A percentile compares a stretch with the other conserved stretches of the same genome.
phyloP scores from a whole-genome alignment of 2,113 vertebrate genomes.

The Ploceus nigricollis region DNA sequence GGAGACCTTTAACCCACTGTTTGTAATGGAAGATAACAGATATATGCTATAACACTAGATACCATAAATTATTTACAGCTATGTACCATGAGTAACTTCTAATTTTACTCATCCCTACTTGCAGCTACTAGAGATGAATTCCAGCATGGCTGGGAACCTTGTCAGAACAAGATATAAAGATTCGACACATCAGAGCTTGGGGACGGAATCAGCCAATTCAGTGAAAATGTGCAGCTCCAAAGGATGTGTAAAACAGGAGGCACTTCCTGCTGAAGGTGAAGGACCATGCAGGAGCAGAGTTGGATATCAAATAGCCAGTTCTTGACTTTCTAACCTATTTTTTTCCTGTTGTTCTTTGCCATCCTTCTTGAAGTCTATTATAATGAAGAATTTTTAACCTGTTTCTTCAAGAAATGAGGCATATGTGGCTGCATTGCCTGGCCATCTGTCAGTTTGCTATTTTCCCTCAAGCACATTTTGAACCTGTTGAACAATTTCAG shows the following conservation, averaged over 20 bases:
- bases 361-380: not conserved
- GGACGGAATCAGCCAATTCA: not conserved
- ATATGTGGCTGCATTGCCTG: not conserved
- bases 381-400: constrained; percentile 10
- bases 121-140: not conserved
- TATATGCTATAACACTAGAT: not conserved
- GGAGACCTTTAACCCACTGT: not conserved
- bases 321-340: not conserved
- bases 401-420: constrained; percentile 29
- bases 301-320: not conserved
- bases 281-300: not conserved
- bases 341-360: not conserved
- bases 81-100: not conserved
- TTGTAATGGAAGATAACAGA: not conserved
- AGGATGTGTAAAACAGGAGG: not conserved
- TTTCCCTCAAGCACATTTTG: constrained; percentile 5
- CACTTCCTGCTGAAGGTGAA: not conserved
- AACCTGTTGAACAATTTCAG: constrained; percentile 33
- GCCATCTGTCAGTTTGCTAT: constrained; percentile 23
- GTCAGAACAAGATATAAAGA: not conserved
- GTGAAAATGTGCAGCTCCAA: not conserved
- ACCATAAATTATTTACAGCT: not conserved
- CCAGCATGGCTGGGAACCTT: fast-evolving
- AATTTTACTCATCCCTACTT: not conserved
- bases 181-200: fast-evolving